These are phyloP conservation scores for Charina bottae DNA, from an alignment of 2,113 vertebrate genomes.

Conservation along the genomic window DNA sequence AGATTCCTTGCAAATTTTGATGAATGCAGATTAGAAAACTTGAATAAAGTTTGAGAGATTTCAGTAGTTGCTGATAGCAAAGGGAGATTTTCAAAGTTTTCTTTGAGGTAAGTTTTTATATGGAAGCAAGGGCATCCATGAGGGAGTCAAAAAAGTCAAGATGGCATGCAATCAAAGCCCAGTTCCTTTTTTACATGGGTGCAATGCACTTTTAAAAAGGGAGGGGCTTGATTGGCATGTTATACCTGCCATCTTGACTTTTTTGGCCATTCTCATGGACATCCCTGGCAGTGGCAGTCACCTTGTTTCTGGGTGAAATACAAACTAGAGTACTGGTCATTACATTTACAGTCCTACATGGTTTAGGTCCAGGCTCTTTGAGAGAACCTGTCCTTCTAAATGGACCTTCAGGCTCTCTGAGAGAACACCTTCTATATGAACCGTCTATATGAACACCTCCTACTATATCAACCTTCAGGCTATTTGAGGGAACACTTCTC, in stretches of 20 bases:
- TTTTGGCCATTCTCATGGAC: neutral
- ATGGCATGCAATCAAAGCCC: neutral
- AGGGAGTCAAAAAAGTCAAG: neutral
- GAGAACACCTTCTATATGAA: neutral
- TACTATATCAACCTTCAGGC: neutral
- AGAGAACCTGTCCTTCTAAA: neutral
- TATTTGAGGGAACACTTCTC: too few species aligned
- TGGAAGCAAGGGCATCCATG: neutral
- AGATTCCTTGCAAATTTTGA: neutral
- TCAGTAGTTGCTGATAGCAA: neutral
- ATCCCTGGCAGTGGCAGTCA: neutral
- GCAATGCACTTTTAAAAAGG: neutral
- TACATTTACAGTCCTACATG: neutral
- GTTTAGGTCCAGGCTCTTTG: neutral
- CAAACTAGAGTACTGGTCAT: neutral
- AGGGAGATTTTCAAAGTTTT: neutral
- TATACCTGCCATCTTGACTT: neutral
- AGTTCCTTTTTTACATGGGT: neutral
- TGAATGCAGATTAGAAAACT: neutral
- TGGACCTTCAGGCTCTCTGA: neutral
- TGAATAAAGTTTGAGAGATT: neutral
- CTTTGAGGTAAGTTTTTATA: neutral
- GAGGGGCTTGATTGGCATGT: neutral
- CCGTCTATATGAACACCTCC: neutral
- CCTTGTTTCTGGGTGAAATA: neutral